phyloP scores from a whole-genome alignment of 2,888 invertebrate genomes.

The Polymixis flavicincta region DNA sequence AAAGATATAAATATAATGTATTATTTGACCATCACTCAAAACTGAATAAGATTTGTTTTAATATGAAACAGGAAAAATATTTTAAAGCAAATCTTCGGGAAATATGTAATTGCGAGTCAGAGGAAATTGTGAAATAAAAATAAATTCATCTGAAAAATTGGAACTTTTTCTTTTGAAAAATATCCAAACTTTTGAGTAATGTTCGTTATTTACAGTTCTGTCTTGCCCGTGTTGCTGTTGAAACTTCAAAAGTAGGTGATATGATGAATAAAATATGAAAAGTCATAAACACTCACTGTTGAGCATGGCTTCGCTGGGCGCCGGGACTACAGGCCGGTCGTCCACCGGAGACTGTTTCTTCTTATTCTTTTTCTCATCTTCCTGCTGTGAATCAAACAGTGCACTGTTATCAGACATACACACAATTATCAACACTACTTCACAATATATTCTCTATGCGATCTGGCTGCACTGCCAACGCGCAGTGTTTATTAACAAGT shows the following conservation, averaged over 20 bases:
- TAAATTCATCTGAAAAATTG: constrained; percentile 44
- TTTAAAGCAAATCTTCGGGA: constrained; percentile 17
- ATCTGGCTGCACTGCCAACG: constrained; percentile 54
- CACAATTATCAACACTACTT: constrained; percentile 65
- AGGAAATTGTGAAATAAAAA: constrained; percentile 25
- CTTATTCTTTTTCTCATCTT: constrained; percentile 88
- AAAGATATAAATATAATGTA: constrained; percentile 25
- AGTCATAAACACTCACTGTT: constrained; percentile 81
- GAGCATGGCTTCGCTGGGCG: constrained; percentile 89
- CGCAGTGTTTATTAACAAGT: constrained; percentile 71
- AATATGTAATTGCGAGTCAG: constrained; percentile 42
- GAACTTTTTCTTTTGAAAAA: constrained; percentile 45
- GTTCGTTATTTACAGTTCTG: constrained; percentile 38
- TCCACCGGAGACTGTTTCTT: constrained; percentile 88
- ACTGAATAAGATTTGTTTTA: constrained; percentile 4
- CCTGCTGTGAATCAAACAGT: constrained; percentile 82
- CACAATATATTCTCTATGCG: constrained; percentile 52
- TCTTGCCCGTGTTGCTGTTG: constrained; percentile 12
- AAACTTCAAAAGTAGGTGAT: constrained; percentile 42
- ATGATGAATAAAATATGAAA: constrained; percentile 31
- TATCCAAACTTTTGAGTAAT: constrained; percentile 50
- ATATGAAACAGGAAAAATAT: constrained; percentile 15
- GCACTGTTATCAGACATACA: constrained; percentile 81
- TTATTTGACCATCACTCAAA: constrained; percentile 20
- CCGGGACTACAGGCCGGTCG: constrained; percentile 86